A percentile compares a stretch with the other conserved stretches of the same genome.
Evolutionary conservation across 2,113 vertebrate genomes (phyloP).

Genomic region (Pollimyrus isidori): DNA sequence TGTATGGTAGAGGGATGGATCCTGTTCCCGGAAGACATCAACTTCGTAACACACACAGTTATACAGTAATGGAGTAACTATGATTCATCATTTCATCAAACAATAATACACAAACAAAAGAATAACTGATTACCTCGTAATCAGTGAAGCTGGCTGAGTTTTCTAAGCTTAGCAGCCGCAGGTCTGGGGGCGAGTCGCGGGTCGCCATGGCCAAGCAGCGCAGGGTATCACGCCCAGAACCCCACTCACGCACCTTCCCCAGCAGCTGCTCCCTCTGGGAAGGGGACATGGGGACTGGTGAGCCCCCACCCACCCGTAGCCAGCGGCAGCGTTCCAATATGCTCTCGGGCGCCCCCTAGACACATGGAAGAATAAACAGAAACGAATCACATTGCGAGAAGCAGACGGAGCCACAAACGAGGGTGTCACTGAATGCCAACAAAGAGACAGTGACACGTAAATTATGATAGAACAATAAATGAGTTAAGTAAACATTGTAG

Average conservation of each 20-base stretch:
- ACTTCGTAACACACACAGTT: background rate
- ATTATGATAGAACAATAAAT: background rate
- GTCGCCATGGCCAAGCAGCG: slow-evolving; percentile 68
- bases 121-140: slow-evolving; percentile 53
- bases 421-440: background rate
- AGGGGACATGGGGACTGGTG: slow-evolving; percentile 47
- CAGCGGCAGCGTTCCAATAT: slow-evolving; percentile 59
- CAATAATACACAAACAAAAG: background rate
- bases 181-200: slow-evolving; percentile 56
- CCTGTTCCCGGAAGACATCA: background rate
- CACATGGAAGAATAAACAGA: background rate
- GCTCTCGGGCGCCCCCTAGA: slow-evolving; percentile 64
- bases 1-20: background rate
- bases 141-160: slow-evolving; percentile 48
- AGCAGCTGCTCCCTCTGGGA: slow-evolving; percentile 54
- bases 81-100: background rate
- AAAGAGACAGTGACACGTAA: background rate
- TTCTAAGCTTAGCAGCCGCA: slow-evolving; percentile 56
- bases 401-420: background rate
- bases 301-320: slow-evolving; percentile 47
- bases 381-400: background rate
- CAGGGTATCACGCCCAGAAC: slow-evolving; percentile 58
- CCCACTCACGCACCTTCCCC: slow-evolving; percentile 57
- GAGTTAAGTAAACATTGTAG: background rate
- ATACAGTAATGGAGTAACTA: background rate